Evolutionary conservation across 1,140 invertebrate species (phyloP), one percentile per base, ranked within the genome.

Genomic region (Oryzaephilus surinamensis): DNA sequence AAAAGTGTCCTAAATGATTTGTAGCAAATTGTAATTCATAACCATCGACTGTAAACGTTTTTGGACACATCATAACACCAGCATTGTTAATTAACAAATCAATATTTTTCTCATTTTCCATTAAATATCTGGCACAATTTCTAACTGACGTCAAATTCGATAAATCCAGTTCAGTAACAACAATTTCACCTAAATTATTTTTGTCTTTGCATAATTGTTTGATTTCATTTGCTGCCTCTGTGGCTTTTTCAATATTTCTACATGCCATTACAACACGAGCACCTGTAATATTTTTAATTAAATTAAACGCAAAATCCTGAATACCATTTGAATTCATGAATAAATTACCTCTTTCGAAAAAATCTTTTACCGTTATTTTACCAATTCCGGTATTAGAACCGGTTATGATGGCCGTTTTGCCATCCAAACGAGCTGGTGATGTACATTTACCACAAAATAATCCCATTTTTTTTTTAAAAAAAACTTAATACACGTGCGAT

Each of bases 331-430:
- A 24, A 6, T 20, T 32, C 19, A 31, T 23, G 10, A 14, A 10
- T 17, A 7, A n/a, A 33, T 33, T 31, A 64, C 83, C 81, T 62
- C 84, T 66, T 52, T 70, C 73, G 19, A 81, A 84, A 48, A 90
- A 66, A 56, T 88, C 81, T 32, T 73, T 54, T 0, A 77, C 87
- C 8, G 88, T 88, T 60, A 84, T 81, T 66, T 86, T 89, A 6
- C 92, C 92, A 48, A 95, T 92, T 6, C 92, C 92, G 14, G 81
- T 79, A 57, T 92, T 95, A 21, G 80, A 82, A n/a, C 91, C 91
- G 1, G 86, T 91, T 37, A 92, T 70, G 15, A 92, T 66, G 3
- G 78, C 78, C 1, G 81, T 84, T 65, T 87, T 87, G 1, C 81
- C 82, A 32, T 75, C 68, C n/a, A 81, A 63, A 24, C 75, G 67